These are phyloP conservation scores for Abramis brama DNA, from an alignment of 2,113 vertebrate species.

Conservation along the genomic window DNA sequence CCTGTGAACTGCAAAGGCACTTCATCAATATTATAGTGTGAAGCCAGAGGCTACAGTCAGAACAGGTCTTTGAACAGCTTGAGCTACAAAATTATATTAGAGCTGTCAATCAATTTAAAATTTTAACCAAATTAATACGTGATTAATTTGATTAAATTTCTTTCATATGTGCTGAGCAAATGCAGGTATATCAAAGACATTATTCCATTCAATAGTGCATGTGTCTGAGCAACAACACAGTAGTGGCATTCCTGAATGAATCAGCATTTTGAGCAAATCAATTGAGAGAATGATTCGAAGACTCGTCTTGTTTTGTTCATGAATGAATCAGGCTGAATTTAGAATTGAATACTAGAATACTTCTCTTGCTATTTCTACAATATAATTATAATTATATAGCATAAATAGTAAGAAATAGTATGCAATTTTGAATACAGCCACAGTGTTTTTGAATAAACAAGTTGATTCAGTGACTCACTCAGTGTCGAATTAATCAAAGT, in stretches of 20 bases:
- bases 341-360: neutral
- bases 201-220: neutral
- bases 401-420: neutral
- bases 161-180: neutral
- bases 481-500: neutral
- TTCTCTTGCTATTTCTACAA: neutral
- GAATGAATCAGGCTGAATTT: neutral
- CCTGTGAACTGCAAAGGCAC: neutral
- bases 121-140: neutral
- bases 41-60: neutral
- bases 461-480: neutral
- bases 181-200: neutral
- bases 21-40: slow-evolving; percentile 5
- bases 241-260: no score
- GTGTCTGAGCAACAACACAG: no score
- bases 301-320: neutral
- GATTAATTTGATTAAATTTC: neutral
- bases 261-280: neutral
- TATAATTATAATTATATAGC: neutral
- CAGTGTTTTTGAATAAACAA: neutral
- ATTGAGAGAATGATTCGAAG: neutral
- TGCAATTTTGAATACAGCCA: neutral
- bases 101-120: neutral
- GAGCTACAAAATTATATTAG: slow-evolving; percentile 1
- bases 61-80: neutral